A percentile compares a stretch with the other conserved stretches of the same genome.
Conservation (phyloP, 2,888 invertebrate genomes). For the Drosophila antonietae region DNA sequence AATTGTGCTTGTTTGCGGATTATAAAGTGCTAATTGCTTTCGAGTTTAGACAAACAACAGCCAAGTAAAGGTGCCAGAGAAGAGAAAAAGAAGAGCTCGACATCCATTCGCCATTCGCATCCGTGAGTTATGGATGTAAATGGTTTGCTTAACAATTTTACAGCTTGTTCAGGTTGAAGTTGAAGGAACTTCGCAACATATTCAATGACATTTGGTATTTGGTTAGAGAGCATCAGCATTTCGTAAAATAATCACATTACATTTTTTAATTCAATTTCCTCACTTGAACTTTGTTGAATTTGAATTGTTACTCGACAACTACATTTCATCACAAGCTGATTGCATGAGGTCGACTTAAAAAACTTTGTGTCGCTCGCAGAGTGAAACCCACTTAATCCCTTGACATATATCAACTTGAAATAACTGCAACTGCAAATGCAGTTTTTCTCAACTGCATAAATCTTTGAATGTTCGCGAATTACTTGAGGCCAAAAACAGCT, state of each 20-base stretch:
- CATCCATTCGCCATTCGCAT: no score
- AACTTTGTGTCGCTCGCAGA: constrained; percentile 26
- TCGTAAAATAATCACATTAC: neutral
- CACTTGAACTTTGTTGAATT: neutral
- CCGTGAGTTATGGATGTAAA: neutral
- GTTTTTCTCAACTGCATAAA: constrained; percentile 64
- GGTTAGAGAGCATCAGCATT: neutral
- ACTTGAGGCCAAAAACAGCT: constrained; percentile 62
- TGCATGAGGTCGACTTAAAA: constrained; percentile 19
- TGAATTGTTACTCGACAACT: neutral
- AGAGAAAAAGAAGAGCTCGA: neutral
- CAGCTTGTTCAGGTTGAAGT: neutral
- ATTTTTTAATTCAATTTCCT: neutral
- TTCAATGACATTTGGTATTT: neutral
- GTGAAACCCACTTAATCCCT: constrained; percentile 59
- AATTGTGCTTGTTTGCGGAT: constrained; percentile 12
- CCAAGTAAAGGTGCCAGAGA: neutral
- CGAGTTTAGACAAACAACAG: constrained; percentile 11
- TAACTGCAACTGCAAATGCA: constrained; percentile 44
- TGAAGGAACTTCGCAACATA: neutral
- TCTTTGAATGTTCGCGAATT: constrained; percentile 69
- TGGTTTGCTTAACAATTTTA: neutral
- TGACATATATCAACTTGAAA: constrained; percentile 53
- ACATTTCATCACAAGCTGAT: constrained; percentile 23
- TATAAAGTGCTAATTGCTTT: constrained; percentile 41